A percentile compares a stretch with the other conserved stretches of the same genome.
Evolutionary conservation across 1,140 invertebrate species (phyloP).

Genomic region (Drosophila repletoides): DNA sequence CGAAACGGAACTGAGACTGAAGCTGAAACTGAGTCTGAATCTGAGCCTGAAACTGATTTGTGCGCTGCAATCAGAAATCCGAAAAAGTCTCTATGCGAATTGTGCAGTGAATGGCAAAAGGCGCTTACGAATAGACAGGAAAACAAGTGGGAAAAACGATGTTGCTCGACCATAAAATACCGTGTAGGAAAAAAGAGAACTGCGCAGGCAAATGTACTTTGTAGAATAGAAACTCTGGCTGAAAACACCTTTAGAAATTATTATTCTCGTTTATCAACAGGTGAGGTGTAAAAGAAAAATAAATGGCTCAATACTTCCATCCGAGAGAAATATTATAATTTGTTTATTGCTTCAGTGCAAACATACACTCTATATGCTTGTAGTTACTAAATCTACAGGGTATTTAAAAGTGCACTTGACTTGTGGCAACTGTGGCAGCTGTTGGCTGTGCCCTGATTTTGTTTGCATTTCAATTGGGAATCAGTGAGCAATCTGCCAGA

Average conservation of each 20-base stretch:
- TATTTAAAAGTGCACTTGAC: slow-evolving; percentile 3
- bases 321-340: no score
- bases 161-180: slow-evolving; percentile 4
- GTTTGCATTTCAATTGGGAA: slow-evolving; percentile 31
- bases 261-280: no score
- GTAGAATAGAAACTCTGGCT: neutral
- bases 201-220: no score
- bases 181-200: neutral
- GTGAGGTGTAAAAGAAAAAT: no score
- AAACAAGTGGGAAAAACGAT: slow-evolving; percentile 7
- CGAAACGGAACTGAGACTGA: slow-evolving; percentile 9
- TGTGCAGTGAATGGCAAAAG: slow-evolving; percentile 50
- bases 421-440: neutral
- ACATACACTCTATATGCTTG: neutral
- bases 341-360: no score
- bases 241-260: neutral
- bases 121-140: no score
- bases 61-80: slow-evolving; percentile 15
- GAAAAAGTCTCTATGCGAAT: slow-evolving; percentile 15
- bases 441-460: slow-evolving; percentile 2
- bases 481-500: slow-evolving; percentile 13
- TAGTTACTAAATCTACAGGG: neutral
- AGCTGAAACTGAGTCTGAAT: neutral
- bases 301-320: no score
- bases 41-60: slow-evolving; percentile 26